Percentiles rank a stretch among this genome's conserved stretches.
phyloP scores from a whole-genome alignment of 2,888 invertebrate genomes.

The Orchestes rusci region DNA sequence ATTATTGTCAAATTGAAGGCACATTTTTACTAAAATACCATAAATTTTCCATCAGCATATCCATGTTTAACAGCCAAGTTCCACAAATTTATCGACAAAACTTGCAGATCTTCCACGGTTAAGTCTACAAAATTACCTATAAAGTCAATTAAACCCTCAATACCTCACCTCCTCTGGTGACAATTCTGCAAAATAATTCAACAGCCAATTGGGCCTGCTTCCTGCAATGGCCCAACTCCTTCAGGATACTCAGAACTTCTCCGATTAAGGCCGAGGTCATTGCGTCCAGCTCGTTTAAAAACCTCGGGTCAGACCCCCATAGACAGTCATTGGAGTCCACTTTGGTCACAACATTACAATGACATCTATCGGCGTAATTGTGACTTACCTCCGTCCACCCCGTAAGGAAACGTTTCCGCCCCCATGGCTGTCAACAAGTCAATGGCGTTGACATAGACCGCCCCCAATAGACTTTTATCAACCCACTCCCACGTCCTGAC shows the following conservation, averaged over 20 bases:
- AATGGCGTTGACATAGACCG: constrained; percentile 66
- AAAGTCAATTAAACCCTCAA: not conserved
- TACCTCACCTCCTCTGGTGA: constrained; percentile 53
- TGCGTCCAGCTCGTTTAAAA: constrained; percentile 69
- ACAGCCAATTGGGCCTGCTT: constrained; percentile 67
- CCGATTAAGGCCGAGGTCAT: constrained; percentile 71
- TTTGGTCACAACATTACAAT: too few species aligned
- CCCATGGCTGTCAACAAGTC: constrained; percentile 72
- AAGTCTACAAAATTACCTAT: constrained; percentile 12
- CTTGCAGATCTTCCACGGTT: constrained; percentile 38
- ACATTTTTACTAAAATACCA: too few species aligned
- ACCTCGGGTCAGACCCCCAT: constrained; percentile 85
- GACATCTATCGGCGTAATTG: too few species aligned
- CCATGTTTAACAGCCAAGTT: constrained; percentile 62
- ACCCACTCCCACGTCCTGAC: constrained; percentile 70
- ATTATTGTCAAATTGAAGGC: too few species aligned
- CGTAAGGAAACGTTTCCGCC: constrained; percentile 79
- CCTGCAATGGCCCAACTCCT: constrained; percentile 53
- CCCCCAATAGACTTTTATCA: constrained; percentile 57
- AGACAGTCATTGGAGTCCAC: constrained; percentile 90
- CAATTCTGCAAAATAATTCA: constrained; percentile 64
- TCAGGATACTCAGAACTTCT: constrained; percentile 63
- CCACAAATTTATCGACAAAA: constrained; percentile 76
- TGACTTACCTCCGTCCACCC: constrained; percentile 66
- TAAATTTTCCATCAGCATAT: constrained; percentile 36